A percentile compares a stretch with the other conserved stretches of the same genome.
Evolutionary conservation across 2,797 vertebrate species (phyloP).

Genomic region (Myotis findleyi): DNA sequence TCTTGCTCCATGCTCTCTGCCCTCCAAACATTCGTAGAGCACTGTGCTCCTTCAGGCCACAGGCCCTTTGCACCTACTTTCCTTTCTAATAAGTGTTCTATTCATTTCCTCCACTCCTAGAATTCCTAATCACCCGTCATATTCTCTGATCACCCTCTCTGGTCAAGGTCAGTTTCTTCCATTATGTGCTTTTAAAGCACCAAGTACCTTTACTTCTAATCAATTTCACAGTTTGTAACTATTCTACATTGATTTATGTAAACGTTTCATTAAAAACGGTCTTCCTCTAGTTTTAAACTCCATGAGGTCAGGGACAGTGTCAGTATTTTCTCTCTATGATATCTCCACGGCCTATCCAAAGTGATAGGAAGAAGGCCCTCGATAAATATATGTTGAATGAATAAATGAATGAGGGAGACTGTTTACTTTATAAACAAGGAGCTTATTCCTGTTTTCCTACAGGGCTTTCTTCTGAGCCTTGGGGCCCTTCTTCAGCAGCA

Average conservation of each 20-base stretch:
- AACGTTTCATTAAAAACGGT: conserved; percentile 49
- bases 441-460: conserved; percentile 62
- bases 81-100: not conserved
- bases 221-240: conserved; percentile 1
- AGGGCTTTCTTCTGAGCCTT: conserved; percentile 62
- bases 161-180: conserved; percentile 15
- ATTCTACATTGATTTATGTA: conserved; percentile 5
- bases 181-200: not conserved
- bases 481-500: conserved; percentile 48
- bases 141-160: not conserved
- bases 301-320: not conserved
- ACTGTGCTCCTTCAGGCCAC: not conserved
- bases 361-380: not conserved
- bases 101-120: not conserved
- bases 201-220: conserved; percentile 4
- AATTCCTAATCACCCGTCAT: not conserved
- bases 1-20: not conserved
- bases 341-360: conserved; percentile 28
- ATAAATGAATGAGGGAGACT: conserved; percentile 44
- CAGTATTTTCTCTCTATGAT: conserved; percentile 41
- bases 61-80: not conserved
- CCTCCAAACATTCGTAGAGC: not conserved
- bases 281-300: conserved; percentile 30
- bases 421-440: conserved; percentile 65
- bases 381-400: conserved; percentile 41